Evolutionary conservation across 2,113 vertebrate species (phyloP), one percentile per base, ranked within the genome.

Genomic region (Lepidothrix coronata): DNA sequence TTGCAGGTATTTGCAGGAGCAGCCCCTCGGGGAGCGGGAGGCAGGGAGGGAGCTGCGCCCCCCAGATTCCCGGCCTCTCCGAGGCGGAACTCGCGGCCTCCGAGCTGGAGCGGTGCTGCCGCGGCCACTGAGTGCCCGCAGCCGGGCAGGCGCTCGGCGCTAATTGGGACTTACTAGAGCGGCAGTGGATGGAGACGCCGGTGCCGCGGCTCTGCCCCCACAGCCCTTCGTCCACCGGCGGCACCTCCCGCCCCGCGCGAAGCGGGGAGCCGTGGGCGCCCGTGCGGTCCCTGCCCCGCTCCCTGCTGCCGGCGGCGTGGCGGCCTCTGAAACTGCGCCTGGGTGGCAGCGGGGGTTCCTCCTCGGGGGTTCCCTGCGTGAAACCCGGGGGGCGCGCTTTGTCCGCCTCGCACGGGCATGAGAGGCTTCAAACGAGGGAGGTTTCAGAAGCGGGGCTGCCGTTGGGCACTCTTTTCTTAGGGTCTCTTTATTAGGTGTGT

Each of bases 111-210:
- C n/a, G 24, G 39, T 12, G 70, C 33, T 58, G 55, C 55, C 33
- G 37, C 37, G 54, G 84, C 78, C 13, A 11, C 31, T 52, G 57
- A 54, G 55, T 74, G 55, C 17, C 37, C 44, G 72, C 62, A 52
- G 37, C 46, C 39, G 35, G 51, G 39, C 24, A 24, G 27, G 43
- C 54, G 7, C n/a, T 48, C 7, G 13, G 57, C 39, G 21, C 57
- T 61, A 1, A 5, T 2, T 4, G 4, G 31, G 68, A n/a, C 27
- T 85, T 27, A 0, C 14, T 13, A 1, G 58, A 19, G 84, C 33
- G 21, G 67, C 55, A n/a, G 57, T n/a, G 52, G 31, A 31, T 23
- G 82, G 61, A 44, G 72, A 44, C n/a, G 43, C 31, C 82, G 30
- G 20, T 43, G 49, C 76, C 17, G n/a, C 8, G 4, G 33, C 35